Percentiles rank a stretch among this genome's conserved stretches.
phyloP scores from a whole-genome alignment of 2,888 invertebrate species.

The Tipula vernalis region DNA sequence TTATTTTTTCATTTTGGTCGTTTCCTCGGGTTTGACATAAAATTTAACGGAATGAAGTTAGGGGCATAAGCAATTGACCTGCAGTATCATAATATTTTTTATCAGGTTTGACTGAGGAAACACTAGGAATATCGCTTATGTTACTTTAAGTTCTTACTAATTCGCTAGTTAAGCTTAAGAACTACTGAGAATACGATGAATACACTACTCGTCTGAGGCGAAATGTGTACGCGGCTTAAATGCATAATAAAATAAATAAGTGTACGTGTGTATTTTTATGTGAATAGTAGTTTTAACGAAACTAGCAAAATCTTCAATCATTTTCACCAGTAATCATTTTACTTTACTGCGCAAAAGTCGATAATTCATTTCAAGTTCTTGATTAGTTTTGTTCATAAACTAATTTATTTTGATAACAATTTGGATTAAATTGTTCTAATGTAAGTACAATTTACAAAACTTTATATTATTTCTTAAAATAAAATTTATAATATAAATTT shows the following conservation, averaged over 20 bases:
- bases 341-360: background rate
- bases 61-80: too few relatives aligned
- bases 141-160: too few relatives aligned
- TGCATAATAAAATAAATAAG: background rate
- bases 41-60: too few relatives aligned
- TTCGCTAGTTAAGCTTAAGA: too few relatives aligned
- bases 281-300: background rate
- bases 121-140: too few relatives aligned
- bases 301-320: background rate
- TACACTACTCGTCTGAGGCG: too few relatives aligned
- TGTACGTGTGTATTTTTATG: background rate
- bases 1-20: too few relatives aligned
- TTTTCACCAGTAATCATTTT: background rate
- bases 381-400: background rate
- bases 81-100: too few relatives aligned
- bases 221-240: background rate
- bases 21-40: too few relatives aligned
- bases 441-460: background rate
- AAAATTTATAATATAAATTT: too few relatives aligned
- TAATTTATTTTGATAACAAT: background rate
- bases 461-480: background rate
- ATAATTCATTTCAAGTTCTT: background rate
- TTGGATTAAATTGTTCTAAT: background rate
- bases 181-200: too few relatives aligned
- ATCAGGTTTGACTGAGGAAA: too few relatives aligned